Conservation (phyloP, 2,888 invertebrate species). For the Mantis religiosa region DNA sequence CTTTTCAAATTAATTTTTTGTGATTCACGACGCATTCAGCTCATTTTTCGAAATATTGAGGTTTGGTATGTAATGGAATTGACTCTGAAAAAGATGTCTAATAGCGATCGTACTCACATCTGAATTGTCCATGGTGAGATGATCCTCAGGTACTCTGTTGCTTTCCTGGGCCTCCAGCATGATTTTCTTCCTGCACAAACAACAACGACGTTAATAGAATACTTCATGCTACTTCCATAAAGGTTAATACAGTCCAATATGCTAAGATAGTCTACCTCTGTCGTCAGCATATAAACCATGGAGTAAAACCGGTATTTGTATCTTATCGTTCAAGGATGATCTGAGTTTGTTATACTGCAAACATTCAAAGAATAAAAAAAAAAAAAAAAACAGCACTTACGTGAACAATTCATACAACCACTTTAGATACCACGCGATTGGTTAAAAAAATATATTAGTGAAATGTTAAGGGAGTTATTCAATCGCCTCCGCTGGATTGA, state of each 20-base stretch:
- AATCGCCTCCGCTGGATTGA: neutral
- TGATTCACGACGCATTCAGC: too few species aligned
- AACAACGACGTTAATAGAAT: neutral
- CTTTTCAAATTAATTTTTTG: too few species aligned
- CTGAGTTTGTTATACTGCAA: neutral
- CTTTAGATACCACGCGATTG: neutral
- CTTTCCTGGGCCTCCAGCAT: neutral
- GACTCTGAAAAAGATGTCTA: neutral
- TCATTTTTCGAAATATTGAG: too few species aligned
- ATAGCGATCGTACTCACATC: neutral
- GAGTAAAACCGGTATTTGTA: neutral
- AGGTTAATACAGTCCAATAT: neutral
- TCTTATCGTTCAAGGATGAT: neutral
- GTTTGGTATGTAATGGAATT: too few species aligned
- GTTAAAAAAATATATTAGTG: neutral
- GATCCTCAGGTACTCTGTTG: neutral
- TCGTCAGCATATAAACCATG: neutral
- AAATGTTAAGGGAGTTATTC: neutral
- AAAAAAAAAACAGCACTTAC: neutral
- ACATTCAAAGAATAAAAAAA: neutral
- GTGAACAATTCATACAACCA: too few species aligned
- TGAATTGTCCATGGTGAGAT: neutral
- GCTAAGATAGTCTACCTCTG: neutral
- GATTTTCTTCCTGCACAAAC: neutral
- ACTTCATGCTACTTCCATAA: neutral